Base-by-base conservation (phyloP, 35 echinoderm and acorn worm species). In the Holothuria glaberrima region DNA sequence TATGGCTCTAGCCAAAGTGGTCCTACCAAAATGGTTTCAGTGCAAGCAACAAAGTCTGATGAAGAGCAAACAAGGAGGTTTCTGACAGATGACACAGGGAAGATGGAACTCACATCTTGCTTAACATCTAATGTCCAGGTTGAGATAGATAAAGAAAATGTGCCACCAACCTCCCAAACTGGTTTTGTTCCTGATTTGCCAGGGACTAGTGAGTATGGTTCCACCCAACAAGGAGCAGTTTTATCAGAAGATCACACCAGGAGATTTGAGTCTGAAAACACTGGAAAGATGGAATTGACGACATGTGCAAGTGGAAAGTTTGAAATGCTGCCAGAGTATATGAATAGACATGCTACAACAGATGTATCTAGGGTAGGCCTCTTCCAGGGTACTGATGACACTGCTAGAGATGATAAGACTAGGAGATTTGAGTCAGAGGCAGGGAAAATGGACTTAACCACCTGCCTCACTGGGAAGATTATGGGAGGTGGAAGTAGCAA, bases 31-130 rank as follows among this genome's bases (percentile, higher is more conserved):
- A 69, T 21, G 66, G 31, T 33, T 33, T 25, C 66, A 69, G 13
- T 13, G 0, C 9, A 21, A 6, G 25, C 24, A 6, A 12, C 66
- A 69, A 24, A 18, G 16, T 0, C 7, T 69, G 66, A 17, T 29
- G 56, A 58, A 16, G 78, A 82, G 46, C 59, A 30, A 18, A 84
- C 80, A 25, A 84, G 56, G 35, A 22, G 56, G 61, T 84, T 84
- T 61, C n/a, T 48, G 33, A 58, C 80, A 18, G 80, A 84, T 7
- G 57, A 84, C 29, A 61, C 80, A 61, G 80, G 26, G 20, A 19
- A 33, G 20, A 84, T 84, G 80, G 80, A 84, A 61, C 14, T 84
- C 28, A 84, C 80, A 12, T 24, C 52, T 6, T 84, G 80, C 24
- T 29, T 33, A 18, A 69, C 66, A 69, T 26, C 66, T 1, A 29